Evolutionary conservation across 2,797 vertebrate genomes (phyloP).

Genomic region (Chaetodon trifasciatus): DNA sequence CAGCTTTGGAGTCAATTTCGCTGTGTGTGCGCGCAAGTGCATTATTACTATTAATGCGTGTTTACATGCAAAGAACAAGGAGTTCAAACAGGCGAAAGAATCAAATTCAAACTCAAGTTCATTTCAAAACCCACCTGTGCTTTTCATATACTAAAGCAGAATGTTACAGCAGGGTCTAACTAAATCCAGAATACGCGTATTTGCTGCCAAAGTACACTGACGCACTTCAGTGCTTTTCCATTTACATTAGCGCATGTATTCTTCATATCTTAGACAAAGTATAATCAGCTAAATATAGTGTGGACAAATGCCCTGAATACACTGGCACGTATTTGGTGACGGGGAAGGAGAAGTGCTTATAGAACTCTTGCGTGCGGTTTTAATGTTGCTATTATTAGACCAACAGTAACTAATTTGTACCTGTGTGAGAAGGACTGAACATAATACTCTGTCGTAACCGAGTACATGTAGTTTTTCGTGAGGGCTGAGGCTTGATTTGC

Average conservation of each 20-base stretch:
- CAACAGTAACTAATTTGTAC: constrained; percentile 3
- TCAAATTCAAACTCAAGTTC: background rate
- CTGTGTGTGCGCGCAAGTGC: background rate
- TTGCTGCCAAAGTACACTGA: background rate
- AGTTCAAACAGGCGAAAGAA: background rate
- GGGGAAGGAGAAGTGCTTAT: background rate
- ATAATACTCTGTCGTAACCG: background rate
- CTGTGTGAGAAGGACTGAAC: background rate
- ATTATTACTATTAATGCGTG: background rate
- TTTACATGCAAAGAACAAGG: background rate
- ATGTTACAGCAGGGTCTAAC: background rate
- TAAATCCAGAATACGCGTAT: background rate
- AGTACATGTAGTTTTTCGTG: background rate
- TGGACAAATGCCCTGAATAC: background rate
- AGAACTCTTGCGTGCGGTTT: background rate
- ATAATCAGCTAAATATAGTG: background rate
- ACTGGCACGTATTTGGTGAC: rapidly evolving
- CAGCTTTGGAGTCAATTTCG: background rate
- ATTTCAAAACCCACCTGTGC: constrained; percentile 30
- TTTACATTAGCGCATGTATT: background rate
- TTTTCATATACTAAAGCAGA: background rate
- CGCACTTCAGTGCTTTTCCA: background rate
- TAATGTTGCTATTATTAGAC: background rate
- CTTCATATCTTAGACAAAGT: background rate
- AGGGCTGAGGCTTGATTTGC: background rate